These are phyloP conservation scores for Strigops habroptila DNA, from an alignment of 2,113 vertebrate species.

Conservation along the genomic window DNA sequence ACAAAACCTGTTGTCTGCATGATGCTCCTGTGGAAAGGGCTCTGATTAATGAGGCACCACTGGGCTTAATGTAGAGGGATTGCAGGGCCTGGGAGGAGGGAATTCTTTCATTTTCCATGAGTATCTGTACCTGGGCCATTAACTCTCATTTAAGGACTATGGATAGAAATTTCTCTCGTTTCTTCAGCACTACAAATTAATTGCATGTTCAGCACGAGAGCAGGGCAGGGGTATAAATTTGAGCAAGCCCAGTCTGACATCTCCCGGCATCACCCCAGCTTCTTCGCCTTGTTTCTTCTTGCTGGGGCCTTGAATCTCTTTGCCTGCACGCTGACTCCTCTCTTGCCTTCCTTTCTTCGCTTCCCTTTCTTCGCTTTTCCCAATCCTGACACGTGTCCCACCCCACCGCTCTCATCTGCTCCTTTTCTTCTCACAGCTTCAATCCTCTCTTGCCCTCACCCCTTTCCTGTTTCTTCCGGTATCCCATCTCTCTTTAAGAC, in stretches of 20 bases:
- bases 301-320: neutral
- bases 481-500: neutral
- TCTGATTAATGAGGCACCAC: neutral
- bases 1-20: rapidly evolving
- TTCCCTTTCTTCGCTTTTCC: neutral
- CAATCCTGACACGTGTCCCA: neutral
- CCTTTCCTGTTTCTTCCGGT: neutral
- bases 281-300: neutral
- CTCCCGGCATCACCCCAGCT: neutral
- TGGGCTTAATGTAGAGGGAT: too few species aligned
- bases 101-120: neutral
- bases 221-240: neutral
- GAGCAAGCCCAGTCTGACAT: neutral
- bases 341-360: neutral
- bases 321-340: too few species aligned
- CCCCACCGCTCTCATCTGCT: neutral
- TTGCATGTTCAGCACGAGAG: neutral
- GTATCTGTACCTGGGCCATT: neutral
- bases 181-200: neutral
- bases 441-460: neutral
- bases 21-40: neutral
- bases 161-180: neutral
- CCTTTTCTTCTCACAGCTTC: neutral
- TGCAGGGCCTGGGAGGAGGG: neutral
- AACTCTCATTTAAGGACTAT: neutral